Evolutionary conservation across 2,888 invertebrate species (phyloP).

Genomic region (Monopis laevigella): DNA sequence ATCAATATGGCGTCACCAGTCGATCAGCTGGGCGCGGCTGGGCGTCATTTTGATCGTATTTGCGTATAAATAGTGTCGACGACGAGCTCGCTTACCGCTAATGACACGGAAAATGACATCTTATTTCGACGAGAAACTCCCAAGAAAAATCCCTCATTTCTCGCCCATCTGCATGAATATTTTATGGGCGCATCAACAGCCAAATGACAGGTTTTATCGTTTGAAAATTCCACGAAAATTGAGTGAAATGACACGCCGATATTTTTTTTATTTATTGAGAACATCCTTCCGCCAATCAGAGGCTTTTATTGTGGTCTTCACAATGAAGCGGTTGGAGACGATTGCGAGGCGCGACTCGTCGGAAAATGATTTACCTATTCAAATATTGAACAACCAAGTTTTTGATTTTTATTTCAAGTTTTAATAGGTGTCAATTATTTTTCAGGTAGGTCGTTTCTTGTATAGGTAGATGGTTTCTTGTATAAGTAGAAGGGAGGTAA

Average conservation of each 20-base stretch:
- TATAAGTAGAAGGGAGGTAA: no score
- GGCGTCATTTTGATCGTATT: constrained; percentile 66
- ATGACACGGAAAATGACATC: constrained; percentile 70
- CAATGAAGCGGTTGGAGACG: constrained; percentile 36
- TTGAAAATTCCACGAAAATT: constrained; percentile 66
- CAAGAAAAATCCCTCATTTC: constrained; percentile 67
- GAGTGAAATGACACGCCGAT: constrained; percentile 65
- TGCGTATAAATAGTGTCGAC: constrained; percentile 66
- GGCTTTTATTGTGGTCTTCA: constrained; percentile 54
- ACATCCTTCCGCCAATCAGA: constrained; percentile 68
- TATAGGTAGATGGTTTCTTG: no score
- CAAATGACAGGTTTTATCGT: constrained; percentile 69
- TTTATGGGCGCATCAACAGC: constrained; percentile 65
- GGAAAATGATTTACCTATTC: no score
- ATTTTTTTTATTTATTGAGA: constrained; percentile 65
- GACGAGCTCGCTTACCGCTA: constrained; percentile 57
- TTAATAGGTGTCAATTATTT: no score
- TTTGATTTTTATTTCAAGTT: no score
- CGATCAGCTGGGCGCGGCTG: constrained; percentile 61
- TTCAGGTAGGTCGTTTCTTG: no score
- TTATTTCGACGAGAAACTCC: constrained; percentile 65
- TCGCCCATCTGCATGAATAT: constrained; percentile 63
- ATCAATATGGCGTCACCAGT: constrained; percentile 64
- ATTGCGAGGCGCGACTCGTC: constrained; percentile 1
- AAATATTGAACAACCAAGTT: no score